phyloP scores from a whole-genome alignment of 1,140 invertebrate species.

The Melanaphis sacchari region DNA sequence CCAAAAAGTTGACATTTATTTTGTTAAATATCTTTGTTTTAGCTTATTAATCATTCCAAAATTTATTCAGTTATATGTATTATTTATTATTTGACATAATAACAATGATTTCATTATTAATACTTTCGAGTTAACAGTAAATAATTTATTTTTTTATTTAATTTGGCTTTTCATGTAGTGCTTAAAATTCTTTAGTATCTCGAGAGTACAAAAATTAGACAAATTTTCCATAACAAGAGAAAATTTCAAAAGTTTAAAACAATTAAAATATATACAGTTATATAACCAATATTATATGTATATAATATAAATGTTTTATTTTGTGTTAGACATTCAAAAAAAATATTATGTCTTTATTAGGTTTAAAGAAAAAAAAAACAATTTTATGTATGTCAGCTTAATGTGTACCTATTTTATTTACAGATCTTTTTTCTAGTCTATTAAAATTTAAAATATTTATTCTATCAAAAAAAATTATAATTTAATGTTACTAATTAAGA shows the following conservation, averaged over 20 bases:
- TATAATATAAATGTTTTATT: constrained; percentile 53
- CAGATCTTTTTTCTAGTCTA: constrained; percentile 54
- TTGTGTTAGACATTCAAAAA: constrained; percentile 42
- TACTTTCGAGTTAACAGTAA: constrained; percentile 1
- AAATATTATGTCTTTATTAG: constrained; percentile 42
- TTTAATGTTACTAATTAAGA: constrained; percentile 51
- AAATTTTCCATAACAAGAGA: constrained; percentile 13
- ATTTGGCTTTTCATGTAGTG: background rate
- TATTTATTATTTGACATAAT: constrained; percentile 27
- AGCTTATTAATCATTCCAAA: constrained; percentile 58
- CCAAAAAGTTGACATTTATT: constrained; percentile 48
- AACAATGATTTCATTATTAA: background rate
- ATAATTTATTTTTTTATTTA: constrained; percentile 18
- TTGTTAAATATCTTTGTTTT: constrained; percentile 51
- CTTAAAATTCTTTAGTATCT: constrained; percentile 23
- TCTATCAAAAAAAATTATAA: constrained; percentile 38
- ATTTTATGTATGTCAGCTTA: constrained; percentile 37
- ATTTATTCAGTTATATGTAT: constrained; percentile 12
- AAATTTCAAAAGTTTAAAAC: background rate
- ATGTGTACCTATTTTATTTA: constrained; percentile 49
- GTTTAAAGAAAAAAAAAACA: constrained; percentile 48
- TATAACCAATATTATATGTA: constrained; percentile 45
- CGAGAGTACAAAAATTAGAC: constrained; percentile 42
- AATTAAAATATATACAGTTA: constrained; percentile 41
- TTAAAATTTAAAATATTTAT: constrained; percentile 49